Conservation (phyloP, 2,888 invertebrate genomes). For the Epistrophe eligans region DNA sequence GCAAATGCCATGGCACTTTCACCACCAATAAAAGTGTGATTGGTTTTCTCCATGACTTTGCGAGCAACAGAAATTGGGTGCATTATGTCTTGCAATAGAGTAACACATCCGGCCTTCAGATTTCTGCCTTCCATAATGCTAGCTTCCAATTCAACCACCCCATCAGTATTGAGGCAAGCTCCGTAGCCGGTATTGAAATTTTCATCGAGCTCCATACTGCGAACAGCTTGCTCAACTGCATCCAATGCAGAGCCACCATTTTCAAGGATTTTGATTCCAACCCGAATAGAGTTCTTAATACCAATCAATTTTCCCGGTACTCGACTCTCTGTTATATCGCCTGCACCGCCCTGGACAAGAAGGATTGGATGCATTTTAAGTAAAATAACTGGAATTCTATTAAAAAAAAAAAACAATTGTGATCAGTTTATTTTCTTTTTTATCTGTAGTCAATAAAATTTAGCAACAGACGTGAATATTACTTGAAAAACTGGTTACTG, state of each 20-base stretch:
- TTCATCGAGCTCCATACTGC: slow-evolving; percentile 90
- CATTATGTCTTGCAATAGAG: slow-evolving; percentile 89
- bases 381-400: background rate
- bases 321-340: slow-evolving; percentile 88
- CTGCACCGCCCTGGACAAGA: slow-evolving; percentile 93
- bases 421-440: background rate
- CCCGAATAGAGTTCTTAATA: slow-evolving; percentile 86
- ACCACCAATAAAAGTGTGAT: slow-evolving; percentile 90
- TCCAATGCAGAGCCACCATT: slow-evolving; percentile 87
- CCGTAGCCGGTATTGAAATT: slow-evolving; percentile 94
- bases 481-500: too few relatives aligned
- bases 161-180: slow-evolving; percentile 90
- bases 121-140: slow-evolving; percentile 91
- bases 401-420: background rate
- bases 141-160: slow-evolving; percentile 94
- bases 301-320: slow-evolving; percentile 88
- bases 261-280: slow-evolving; percentile 86
- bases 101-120: slow-evolving; percentile 89
- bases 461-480: too few relatives aligned
- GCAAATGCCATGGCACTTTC: slow-evolving; percentile 91
- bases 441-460: background rate
- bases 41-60: slow-evolving; percentile 90
- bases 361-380: slow-evolving; percentile 85
- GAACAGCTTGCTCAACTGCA: slow-evolving; percentile 91
- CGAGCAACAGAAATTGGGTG: slow-evolving; percentile 92